These are phyloP conservation scores for Trypoxylus dichotomus DNA, from an alignment of 1,140 invertebrate species.

Conservation along the genomic window DNA sequence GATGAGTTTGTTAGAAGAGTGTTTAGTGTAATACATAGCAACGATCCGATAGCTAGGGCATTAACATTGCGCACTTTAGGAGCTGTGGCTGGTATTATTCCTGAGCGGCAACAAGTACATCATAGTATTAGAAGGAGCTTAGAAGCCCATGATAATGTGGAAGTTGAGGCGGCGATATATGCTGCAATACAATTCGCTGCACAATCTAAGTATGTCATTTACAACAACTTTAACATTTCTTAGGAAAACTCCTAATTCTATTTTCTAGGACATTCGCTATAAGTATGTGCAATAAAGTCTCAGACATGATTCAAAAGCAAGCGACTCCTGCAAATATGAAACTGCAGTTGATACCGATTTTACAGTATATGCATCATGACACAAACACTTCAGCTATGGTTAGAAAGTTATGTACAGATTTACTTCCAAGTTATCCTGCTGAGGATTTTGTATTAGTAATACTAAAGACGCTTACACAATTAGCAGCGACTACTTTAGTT, in stretches of 20 bases:
- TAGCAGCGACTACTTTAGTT: slow-evolving; percentile 85
- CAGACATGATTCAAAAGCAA: slow-evolving; percentile 91
- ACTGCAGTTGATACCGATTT: slow-evolving; percentile 84
- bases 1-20: slow-evolving; percentile 93
- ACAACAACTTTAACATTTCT: neutral
- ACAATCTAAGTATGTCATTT: slow-evolving; percentile 74
- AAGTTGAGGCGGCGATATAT: slow-evolving; percentile 95
- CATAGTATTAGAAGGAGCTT: slow-evolving; percentile 89
- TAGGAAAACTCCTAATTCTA: neutral
- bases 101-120: slow-evolving; percentile 92
- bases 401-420: slow-evolving; percentile 75
- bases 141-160: slow-evolving; percentile 93
- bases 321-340: slow-evolving; percentile 91
- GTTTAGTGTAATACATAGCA: slow-evolving; percentile 95
- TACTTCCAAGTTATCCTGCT: slow-evolving; percentile 85
- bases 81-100: slow-evolving; percentile 89
- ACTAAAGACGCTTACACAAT: slow-evolving; percentile 82
- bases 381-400: slow-evolving; percentile 81
- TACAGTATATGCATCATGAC: slow-evolving; percentile 95
- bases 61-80: slow-evolving; percentile 88
- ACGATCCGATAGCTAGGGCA: slow-evolving; percentile 92
- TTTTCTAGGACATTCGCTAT: slow-evolving; percentile 84
- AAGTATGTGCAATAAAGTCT: slow-evolving; percentile 93
- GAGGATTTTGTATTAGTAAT: slow-evolving; percentile 86
- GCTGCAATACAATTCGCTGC: slow-evolving; percentile 91